Conservation (phyloP, 1,140 invertebrate genomes). For the Microplitis mediator region DNA sequence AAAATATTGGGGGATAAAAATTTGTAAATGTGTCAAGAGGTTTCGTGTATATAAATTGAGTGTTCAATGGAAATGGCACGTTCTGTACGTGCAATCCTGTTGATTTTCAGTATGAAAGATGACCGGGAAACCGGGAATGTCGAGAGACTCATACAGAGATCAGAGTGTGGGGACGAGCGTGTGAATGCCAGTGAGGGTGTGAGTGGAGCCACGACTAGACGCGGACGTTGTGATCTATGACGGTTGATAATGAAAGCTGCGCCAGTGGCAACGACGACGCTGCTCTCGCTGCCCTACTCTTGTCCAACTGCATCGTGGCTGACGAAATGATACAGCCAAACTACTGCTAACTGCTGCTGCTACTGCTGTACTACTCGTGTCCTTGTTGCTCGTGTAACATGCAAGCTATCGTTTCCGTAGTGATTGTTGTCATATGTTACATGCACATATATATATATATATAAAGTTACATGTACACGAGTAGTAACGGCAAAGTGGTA, state of each 20-base stretch:
- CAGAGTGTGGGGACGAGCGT: slow-evolving; percentile 4
- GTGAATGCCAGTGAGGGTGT: slow-evolving; percentile 46
- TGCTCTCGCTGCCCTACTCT: background rate
- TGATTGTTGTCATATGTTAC: slow-evolving; percentile 31
- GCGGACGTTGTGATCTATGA: slow-evolving; percentile 52
- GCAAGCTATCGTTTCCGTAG: slow-evolving; percentile 33
- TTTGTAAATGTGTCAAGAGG: too few species aligned
- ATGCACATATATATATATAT: background rate
- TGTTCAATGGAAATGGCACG: slow-evolving; percentile 16
- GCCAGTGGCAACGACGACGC: background rate
- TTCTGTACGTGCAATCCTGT: background rate
- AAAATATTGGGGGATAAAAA: too few species aligned
- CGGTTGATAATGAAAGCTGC: slow-evolving; percentile 60
- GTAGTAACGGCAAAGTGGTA: background rate
- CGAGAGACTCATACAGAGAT: background rate
- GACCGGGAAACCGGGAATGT: slow-evolving; percentile 11
- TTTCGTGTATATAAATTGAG: slow-evolving; percentile 22
- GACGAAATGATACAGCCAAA: slow-evolving; percentile 21
- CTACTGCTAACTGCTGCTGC: slow-evolving; percentile 1
- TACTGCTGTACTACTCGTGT: too few species aligned
- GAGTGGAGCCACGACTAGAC: slow-evolving; percentile 20
- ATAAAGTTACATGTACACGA: background rate
- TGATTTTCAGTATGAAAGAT: slow-evolving; percentile 52
- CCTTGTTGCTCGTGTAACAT: slow-evolving; percentile 2
- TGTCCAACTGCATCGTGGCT: background rate